These are phyloP conservation scores for Thunnus albacares DNA, from an alignment of 2,797 vertebrate species.

Conservation along the genomic window DNA sequence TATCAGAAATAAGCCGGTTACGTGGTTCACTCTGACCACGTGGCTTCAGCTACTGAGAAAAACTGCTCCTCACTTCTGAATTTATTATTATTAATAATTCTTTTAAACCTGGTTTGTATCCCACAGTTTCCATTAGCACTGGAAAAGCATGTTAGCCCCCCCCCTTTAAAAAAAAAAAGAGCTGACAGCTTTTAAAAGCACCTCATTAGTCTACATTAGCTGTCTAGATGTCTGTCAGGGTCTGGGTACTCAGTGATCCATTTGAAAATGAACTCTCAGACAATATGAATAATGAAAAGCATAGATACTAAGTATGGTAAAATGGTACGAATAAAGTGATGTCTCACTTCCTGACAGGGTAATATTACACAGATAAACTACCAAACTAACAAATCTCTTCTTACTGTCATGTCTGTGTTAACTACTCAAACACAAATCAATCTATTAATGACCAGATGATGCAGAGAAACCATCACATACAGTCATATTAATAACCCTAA, in stretches of 20 bases:
- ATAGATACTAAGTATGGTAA: neutral
- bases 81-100: neutral
- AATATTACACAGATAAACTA: neutral
- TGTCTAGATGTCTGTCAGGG: neutral
- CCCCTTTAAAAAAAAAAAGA: neutral
- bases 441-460: neutral
- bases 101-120: neutral
- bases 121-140: neutral
- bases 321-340: neutral
- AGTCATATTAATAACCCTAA: no score
- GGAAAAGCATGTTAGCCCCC: neutral
- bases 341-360: neutral
- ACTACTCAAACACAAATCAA: neutral
- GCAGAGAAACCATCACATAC: neutral
- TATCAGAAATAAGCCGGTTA: neutral
- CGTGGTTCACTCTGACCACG: neutral
- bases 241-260: neutral
- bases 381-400: neutral
- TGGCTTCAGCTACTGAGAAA: no score
- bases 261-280: neutral
- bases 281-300: neutral
- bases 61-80: neutral
- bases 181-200: conserved; percentile 10
- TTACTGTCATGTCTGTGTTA: neutral
- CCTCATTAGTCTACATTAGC: neutral